Evolutionary conservation across 2,888 invertebrate genomes (phyloP).

Genomic region (Rugalucina vietnamica): DNA sequence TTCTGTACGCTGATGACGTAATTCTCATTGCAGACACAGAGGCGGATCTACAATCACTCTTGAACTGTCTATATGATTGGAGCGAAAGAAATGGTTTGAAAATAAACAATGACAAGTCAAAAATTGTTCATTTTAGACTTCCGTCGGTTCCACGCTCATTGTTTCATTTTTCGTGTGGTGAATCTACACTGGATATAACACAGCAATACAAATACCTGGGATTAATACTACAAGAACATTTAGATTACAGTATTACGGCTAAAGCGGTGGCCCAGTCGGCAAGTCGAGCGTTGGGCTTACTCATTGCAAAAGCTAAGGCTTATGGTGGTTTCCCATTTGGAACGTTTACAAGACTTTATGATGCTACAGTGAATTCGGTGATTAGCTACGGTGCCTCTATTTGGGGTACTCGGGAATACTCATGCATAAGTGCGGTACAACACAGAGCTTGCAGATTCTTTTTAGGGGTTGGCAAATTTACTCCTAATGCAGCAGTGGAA

Average conservation of each 20-base stretch:
- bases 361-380: background rate
- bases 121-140: conserved; percentile 6
- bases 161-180: background rate
- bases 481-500: background rate
- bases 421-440: background rate
- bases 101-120: conserved; percentile 1
- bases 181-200: background rate
- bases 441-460: background rate
- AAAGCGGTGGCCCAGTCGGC: conserved; percentile 14
- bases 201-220: conserved; percentile 11
- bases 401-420: background rate
- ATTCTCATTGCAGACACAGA: background rate
- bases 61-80: background rate
- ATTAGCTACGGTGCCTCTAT: background rate
- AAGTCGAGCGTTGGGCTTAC: conserved; percentile 13
- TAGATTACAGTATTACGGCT: conserved; percentile 17
- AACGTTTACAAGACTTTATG: background rate
- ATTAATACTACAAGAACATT: conserved; percentile 16
- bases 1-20: background rate
- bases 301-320: conserved; percentile 8
- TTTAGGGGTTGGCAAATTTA: background rate
- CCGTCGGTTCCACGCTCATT: background rate
- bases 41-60: background rate
- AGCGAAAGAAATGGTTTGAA: background rate
- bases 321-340: background rate